Percentiles rank a stretch among this genome's conserved stretches.
Evolutionary conservation across 1,140 invertebrate genomes (phyloP).

Genomic region (Goniozus legneri): DNA sequence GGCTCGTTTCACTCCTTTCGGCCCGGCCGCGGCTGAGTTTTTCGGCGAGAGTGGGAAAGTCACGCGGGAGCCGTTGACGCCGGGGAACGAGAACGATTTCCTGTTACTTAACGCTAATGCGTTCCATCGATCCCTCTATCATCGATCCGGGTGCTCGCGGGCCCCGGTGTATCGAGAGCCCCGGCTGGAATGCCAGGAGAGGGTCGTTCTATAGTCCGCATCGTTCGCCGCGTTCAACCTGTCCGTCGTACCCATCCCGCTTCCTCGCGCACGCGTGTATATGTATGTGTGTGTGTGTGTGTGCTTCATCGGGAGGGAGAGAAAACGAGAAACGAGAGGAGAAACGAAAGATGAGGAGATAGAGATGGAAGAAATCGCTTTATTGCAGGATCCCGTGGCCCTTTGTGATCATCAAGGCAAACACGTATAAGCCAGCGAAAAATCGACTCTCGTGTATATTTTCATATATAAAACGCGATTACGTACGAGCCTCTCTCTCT

Average conservation of each 20-base stretch:
- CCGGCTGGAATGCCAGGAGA: slow-evolving; percentile 38
- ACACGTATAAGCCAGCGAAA: background rate
- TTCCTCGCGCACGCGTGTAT: too few relatives aligned
- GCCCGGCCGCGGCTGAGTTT: too few relatives aligned
- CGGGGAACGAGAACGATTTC: too few relatives aligned
- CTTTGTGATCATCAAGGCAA: background rate
- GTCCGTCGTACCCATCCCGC: slow-evolving; percentile 36
- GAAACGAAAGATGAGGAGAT: slow-evolving; percentile 8
- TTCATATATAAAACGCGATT: too few relatives aligned
- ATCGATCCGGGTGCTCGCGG: slow-evolving; percentile 19
- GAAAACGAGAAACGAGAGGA: slow-evolving; percentile 19
- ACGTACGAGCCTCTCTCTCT: too few relatives aligned
- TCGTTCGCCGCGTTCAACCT: slow-evolving; percentile 40
- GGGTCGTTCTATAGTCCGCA: slow-evolving; percentile 33
- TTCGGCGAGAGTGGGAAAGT: too few relatives aligned
- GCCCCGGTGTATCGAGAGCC: slow-evolving; percentile 39
- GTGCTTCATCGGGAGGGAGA: slow-evolving; percentile 13
- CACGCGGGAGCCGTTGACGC: too few relatives aligned
- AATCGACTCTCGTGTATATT: too few relatives aligned
- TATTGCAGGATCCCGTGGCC: slow-evolving; percentile 21
- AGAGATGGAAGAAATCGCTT: slow-evolving; percentile 28
- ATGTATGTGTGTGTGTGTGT: too few relatives aligned
- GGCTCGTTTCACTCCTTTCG: too few relatives aligned
- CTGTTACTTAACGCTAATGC: too few relatives aligned
- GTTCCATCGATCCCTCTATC: too few relatives aligned